Evolutionary conservation across 1,140 invertebrate genomes (phyloP).

Genomic region (Papilio machaon): DNA sequence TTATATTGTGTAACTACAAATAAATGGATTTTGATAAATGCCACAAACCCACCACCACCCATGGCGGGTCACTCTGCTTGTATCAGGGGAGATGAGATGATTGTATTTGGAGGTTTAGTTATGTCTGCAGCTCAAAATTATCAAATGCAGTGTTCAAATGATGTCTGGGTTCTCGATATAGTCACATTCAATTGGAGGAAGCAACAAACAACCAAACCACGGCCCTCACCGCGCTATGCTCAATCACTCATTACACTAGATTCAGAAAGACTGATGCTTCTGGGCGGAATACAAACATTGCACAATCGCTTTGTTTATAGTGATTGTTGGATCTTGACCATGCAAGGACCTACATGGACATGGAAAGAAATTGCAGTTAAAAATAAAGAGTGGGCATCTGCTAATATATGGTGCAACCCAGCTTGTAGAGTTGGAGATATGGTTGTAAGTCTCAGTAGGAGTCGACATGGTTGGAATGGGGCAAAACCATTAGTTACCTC

Average conservation of each 20-base stretch:
- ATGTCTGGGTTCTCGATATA: slow-evolving; percentile 95
- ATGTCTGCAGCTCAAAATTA: slow-evolving; percentile 75
- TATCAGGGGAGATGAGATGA: slow-evolving; percentile 93
- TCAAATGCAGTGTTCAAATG: slow-evolving; percentile 89
- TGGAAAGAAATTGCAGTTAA: slow-evolving; percentile 91
- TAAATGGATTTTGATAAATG: slow-evolving; percentile 90
- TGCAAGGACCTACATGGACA: slow-evolving; percentile 86
- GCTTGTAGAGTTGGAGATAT: slow-evolving; percentile 89
- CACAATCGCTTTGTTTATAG: slow-evolving; percentile 82
- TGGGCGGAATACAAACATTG: slow-evolving; percentile 85
- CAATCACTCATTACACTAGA: slow-evolving; percentile 92
- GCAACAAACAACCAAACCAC: slow-evolving; percentile 85
- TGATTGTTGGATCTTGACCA: slow-evolving; percentile 86
- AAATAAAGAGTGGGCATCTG: slow-evolving; percentile 89
- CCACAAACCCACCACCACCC: slow-evolving; percentile 87
- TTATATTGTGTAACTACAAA: slow-evolving; percentile 92
- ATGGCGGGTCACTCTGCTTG: slow-evolving; percentile 97
- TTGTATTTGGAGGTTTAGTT: slow-evolving; percentile 92
- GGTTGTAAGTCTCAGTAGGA: slow-evolving; percentile 85
- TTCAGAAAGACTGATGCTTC: slow-evolving; percentile 86
- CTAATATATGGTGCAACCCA: slow-evolving; percentile 96
- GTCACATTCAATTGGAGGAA: slow-evolving; percentile 89
- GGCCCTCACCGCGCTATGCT: slow-evolving; percentile 93
- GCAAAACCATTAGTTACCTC: slow-evolving; percentile 76
- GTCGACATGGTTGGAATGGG: slow-evolving; percentile 78